Percentiles rank a stretch among this genome's conserved stretches.
Evolutionary conservation across 2,113 vertebrate species (phyloP).

Genomic region (Motacilla tschutschensis): DNA sequence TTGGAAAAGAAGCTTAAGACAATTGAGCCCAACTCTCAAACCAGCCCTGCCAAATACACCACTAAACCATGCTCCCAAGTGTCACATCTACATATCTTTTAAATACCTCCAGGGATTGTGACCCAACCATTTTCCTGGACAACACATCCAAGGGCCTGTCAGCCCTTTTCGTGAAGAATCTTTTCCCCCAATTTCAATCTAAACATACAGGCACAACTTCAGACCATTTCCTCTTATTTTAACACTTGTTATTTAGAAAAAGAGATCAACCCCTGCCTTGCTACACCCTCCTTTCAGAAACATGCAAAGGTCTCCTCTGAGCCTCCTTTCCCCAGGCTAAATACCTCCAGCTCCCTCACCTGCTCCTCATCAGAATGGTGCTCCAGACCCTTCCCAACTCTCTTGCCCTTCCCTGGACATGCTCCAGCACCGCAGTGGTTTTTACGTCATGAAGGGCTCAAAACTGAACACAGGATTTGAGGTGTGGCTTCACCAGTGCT

Average conservation of each 20-base stretch:
- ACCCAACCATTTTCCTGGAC: neutral
- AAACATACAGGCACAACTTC: neutral
- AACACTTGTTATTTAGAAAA: neutral
- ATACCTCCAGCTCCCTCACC: neutral
- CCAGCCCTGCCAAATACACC: neutral
- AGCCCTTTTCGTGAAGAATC: neutral
- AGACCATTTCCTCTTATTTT: neutral
- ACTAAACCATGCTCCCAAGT: neutral
- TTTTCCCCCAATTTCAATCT: neutral
- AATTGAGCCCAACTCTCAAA: neutral
- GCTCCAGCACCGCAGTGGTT: neutral
- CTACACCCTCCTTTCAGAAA: neutral
- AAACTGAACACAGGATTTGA: neutral
- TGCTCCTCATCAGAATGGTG: neutral
- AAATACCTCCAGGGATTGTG: neutral
- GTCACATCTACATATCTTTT: neutral
- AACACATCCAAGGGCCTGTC: too few species aligned
- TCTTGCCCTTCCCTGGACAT: neutral
- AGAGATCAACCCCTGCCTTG: fast-evolving
- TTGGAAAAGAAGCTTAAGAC: neutral
- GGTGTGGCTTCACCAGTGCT: too few species aligned
- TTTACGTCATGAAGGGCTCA: neutral
- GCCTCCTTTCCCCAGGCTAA: neutral
- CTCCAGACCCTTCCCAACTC: neutral
- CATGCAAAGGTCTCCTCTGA: neutral